phyloP scores from a whole-genome alignment of 2,113 vertebrate genomes.

The Columba livia region DNA sequence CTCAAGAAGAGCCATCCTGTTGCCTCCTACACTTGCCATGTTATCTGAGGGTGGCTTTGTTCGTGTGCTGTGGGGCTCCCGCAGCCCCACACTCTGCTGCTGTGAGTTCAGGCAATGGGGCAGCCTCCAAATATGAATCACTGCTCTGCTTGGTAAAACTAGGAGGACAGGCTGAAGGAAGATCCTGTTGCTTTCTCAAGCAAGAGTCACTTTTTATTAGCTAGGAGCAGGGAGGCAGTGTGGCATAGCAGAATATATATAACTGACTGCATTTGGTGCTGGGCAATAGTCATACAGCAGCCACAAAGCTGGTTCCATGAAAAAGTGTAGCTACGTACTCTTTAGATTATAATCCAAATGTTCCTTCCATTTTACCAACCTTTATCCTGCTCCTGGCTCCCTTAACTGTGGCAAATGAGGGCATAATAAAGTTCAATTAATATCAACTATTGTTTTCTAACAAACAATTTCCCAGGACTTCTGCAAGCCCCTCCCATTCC shows the following conservation, averaged over 20 bases:
- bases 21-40: background rate
- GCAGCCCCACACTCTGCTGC: background rate
- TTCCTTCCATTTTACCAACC: background rate
- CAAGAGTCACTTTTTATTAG: background rate
- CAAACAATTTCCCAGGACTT: conserved; percentile 23
- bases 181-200: background rate
- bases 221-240: background rate
- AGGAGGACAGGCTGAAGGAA: background rate
- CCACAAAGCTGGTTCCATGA: background rate
- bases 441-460: conserved; percentile 18
- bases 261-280: fast-evolving
- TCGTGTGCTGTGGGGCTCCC: background rate
- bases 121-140: background rate
- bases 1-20: background rate
- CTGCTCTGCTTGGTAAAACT: background rate
- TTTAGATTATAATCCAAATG: background rate
- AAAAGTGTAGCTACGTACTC: background rate
- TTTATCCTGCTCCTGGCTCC: background rate
- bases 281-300: background rate
- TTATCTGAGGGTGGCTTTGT: conserved; percentile 13
- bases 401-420: background rate
- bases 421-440: background rate
- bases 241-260: background rate
- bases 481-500: background rate
- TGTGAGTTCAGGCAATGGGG: background rate